Percentiles rank a stretch among this genome's conserved stretches.
phyloP scores from a whole-genome alignment of 1,140 invertebrate species.

The Asobara japonica region DNA sequence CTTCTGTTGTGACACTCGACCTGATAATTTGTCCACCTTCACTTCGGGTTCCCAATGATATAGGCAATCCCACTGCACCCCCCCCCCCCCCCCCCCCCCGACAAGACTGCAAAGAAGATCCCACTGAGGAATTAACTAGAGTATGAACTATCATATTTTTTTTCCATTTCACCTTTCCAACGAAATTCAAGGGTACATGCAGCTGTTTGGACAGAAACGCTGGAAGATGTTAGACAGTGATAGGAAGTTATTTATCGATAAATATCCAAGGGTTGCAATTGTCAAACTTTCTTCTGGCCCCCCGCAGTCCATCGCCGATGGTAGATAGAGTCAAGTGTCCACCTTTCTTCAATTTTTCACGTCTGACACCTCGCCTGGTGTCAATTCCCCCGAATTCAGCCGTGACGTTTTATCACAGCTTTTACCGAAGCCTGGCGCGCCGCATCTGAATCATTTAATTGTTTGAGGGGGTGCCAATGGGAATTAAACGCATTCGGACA shows the following conservation, averaged over 20 bases:
- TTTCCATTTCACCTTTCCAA: too few relatives aligned
- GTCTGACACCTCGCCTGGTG: neutral
- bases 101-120: too few relatives aligned
- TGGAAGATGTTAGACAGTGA: neutral
- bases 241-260: neutral
- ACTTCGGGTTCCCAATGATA: neutral
- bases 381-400: neutral
- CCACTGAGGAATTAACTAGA: too few relatives aligned
- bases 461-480: neutral
- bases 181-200: neutral
- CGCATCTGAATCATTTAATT: slow-evolving; percentile 23
- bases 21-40: slow-evolving; percentile 24
- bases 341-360: neutral
- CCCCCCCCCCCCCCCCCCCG: too few relatives aligned
- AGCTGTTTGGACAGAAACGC: neutral
- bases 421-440: neutral
- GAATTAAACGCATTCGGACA: slow-evolving; percentile 17
- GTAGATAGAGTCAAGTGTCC: neutral
- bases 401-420: neutral
- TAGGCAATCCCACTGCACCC: too few relatives aligned
- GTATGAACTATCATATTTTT: too few relatives aligned
- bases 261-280: slow-evolving; percentile 6
- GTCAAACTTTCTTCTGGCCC: neutral
- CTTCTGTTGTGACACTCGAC: slow-evolving; percentile 14
- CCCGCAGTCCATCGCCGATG: neutral